Conservation (phyloP, 2,888 invertebrate genomes). For the Cheilosia pagana region DNA sequence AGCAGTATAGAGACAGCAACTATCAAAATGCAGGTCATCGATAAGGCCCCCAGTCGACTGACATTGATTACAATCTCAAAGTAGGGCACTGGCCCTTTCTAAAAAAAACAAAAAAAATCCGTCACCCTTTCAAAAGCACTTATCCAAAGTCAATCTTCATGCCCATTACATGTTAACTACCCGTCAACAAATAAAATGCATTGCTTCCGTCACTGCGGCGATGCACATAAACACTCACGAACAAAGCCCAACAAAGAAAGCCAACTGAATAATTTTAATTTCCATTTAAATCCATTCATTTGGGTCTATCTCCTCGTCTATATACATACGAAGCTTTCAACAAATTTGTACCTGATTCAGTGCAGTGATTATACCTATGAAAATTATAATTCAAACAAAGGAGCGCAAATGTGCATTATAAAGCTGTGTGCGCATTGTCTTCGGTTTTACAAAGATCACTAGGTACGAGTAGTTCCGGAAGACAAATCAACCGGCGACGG, state of each 20-base stretch:
- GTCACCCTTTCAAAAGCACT: conserved; percentile 3
- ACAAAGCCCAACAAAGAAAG: neutral
- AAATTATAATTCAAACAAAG: conserved; percentile 39
- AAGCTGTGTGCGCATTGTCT: conserved; percentile 41
- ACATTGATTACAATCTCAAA: too few species aligned
- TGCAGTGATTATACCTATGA: conserved; percentile 17
- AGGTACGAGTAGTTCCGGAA: conserved; percentile 52
- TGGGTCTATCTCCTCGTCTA: neutral
- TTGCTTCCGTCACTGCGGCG: conserved; percentile 18
- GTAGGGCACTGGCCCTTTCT: too few species aligned
- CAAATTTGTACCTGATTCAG: conserved; percentile 23
- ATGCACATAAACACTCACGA: conserved; percentile 13
- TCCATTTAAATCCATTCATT: conserved; percentile 31
- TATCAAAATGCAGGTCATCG: too few species aligned
- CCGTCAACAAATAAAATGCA: conserved; percentile 26
- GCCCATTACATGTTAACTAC: conserved; percentile 17
- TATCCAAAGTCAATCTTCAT: conserved; percentile 1
- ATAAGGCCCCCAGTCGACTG: too few species aligned
- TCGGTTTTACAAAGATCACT: conserved; percentile 12
- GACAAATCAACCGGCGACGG: conserved; percentile 37
- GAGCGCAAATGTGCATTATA: neutral
- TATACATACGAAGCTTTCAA: conserved; percentile 32
- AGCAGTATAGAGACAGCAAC: too few species aligned
- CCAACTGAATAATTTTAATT: conserved; percentile 49
- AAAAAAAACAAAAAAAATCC: too few species aligned